Percentiles rank a stretch among this genome's conserved stretches.
Conservation (phyloP, 2,797 vertebrate species). For the Sebastes cheni region DNA sequence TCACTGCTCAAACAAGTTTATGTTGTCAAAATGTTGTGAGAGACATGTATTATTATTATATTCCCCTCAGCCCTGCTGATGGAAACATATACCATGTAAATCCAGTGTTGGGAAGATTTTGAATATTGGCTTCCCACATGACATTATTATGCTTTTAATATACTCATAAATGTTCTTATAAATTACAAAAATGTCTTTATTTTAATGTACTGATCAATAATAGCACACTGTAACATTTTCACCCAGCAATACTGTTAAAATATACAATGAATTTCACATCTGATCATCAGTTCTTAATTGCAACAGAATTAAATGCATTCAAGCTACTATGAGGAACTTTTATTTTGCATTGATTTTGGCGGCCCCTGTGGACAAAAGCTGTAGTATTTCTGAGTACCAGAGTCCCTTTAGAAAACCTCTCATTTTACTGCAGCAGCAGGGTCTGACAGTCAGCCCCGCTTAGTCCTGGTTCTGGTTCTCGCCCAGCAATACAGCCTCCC, state of each 20-base stretch:
- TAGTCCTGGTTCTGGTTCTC: no score
- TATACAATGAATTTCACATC: background rate
- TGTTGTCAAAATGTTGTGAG: conserved; percentile 21
- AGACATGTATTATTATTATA: background rate
- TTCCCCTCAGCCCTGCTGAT: background rate
- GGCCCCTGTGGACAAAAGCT: no score
- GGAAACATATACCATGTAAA: background rate
- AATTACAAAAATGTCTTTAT: background rate
- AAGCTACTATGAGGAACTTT: no score
- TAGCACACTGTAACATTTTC: background rate
- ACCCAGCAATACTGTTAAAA: background rate
- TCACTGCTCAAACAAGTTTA: background rate
- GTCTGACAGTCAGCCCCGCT: no score
- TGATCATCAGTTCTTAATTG: background rate
- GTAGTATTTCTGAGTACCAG: no score
- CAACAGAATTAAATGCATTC: background rate
- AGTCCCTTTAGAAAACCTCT: no score
- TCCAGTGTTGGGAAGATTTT: background rate
- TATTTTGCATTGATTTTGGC: no score
- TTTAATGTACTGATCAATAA: background rate
- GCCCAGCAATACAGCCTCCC: no score
- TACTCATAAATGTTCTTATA: background rate
- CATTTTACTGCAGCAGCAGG: no score
- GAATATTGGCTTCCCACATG: background rate
- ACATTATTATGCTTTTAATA: background rate